Evolutionary conservation across 2,797 vertebrate species (phyloP).

Genomic region (Lagodon rhomboides): DNA sequence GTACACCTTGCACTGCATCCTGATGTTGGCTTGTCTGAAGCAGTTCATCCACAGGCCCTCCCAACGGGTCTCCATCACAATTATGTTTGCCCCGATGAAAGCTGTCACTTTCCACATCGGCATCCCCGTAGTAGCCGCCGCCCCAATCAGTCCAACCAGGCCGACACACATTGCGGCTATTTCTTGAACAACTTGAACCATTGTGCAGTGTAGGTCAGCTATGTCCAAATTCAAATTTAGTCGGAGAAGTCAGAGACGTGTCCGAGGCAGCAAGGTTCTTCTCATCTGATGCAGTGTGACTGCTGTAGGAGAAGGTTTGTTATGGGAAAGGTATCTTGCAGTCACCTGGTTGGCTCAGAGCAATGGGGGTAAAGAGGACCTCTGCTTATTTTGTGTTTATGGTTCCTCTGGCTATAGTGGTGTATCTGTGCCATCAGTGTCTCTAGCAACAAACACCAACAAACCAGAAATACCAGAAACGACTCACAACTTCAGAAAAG

Average conservation of each 20-base stretch:
- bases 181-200: constrained; percentile 81
- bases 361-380: constrained; percentile 69
- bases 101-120: constrained; percentile 97
- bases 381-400: constrained; percentile 81
- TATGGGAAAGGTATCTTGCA: constrained; percentile 69
- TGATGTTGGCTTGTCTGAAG: constrained; percentile 86
- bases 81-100: constrained; percentile 91
- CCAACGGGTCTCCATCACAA: constrained; percentile 93
- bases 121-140: constrained; percentile 89
- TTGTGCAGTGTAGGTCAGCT: constrained; percentile 75
- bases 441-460: constrained; percentile 32
- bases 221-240: constrained; percentile 25
- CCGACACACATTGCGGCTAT: constrained; percentile 82
- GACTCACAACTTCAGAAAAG: neutral
- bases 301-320: constrained; percentile 60
- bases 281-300: constrained; percentile 30
- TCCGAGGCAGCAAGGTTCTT: constrained; percentile 9
- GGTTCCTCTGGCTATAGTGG: constrained; percentile 46
- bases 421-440: constrained; percentile 23
- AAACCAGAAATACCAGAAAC: constrained; percentile 12
- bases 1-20: constrained; percentile 94
- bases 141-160: constrained; percentile 88
- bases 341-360: constrained; percentile 76
- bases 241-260: neutral
- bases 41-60: constrained; percentile 98